A percentile compares a stretch with the other conserved stretches of the same genome.
These are phyloP conservation scores for Pantelozetes paolii DNA, from an alignment of 2,888 invertebrate species.

Conservation along the genomic window DNA sequence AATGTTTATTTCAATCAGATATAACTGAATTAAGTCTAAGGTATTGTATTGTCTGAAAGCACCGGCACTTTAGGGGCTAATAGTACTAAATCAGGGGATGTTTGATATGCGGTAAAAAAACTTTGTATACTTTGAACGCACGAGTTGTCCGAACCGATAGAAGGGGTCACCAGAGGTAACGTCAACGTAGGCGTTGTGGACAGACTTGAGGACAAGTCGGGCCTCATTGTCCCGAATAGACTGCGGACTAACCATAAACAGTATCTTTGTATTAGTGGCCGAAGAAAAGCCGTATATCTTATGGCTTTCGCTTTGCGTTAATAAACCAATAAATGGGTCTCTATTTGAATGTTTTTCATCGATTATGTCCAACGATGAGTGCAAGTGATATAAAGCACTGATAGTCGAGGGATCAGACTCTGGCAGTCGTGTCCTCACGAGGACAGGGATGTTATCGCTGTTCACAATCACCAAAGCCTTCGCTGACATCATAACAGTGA, in stretches of 20 bases:
- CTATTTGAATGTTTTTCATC: constrained; percentile 42
- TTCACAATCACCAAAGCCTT: constrained; percentile 42
- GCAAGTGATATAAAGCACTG: constrained; percentile 39
- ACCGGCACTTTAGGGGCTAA: too few relatives aligned
- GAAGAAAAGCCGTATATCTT: constrained; percentile 44
- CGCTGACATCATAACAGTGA: constrained; percentile 44
- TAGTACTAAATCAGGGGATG: too few relatives aligned
- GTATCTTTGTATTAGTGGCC: constrained; percentile 42
- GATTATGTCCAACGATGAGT: constrained; percentile 43
- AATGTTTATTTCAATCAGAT: too few relatives aligned
- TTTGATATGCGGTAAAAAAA: too few relatives aligned
- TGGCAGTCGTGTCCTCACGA: constrained; percentile 32
- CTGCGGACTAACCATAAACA: constrained; percentile 41
- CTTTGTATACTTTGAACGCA: constrained; percentile 42
- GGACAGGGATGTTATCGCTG: constrained; percentile 39
- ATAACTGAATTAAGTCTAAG: too few relatives aligned
- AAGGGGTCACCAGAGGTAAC: constrained; percentile 43
- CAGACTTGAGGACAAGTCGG: constrained; percentile 38
- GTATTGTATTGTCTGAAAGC: too few relatives aligned
- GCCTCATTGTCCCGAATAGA: constrained; percentile 42
- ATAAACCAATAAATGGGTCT: constrained; percentile 42
- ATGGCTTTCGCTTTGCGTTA: constrained; percentile 42
- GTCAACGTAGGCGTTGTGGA: constrained; percentile 42
- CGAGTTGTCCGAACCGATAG: constrained; percentile 38
- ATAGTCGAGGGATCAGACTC: constrained; percentile 31